phyloP scores from a whole-genome alignment of 2,113 vertebrate species.

The Cottus gobio region DNA sequence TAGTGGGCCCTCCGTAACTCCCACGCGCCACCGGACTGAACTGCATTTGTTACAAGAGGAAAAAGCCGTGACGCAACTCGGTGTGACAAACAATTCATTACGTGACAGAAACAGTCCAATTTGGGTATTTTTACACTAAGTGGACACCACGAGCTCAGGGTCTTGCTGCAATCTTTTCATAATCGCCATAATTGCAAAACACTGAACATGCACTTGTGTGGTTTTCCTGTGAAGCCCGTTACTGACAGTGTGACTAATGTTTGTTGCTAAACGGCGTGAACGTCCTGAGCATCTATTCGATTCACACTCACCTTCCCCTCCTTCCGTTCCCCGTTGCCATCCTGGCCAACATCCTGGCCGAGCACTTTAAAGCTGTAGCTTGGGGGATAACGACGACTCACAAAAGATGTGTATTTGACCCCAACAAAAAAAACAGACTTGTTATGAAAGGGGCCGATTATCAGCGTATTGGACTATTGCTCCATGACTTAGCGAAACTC shows the following conservation, averaged over 20 bases:
- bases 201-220: not conserved
- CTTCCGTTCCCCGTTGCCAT: not conserved
- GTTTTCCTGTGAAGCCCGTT: not conserved
- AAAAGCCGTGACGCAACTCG: not conserved
- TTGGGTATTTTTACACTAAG: not conserved
- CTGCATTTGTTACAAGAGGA: not conserved
- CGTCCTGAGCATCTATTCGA: conserved; percentile 36
- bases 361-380: not conserved
- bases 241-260: conserved; percentile 41
- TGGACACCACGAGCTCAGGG: not conserved
- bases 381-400: not conserved
- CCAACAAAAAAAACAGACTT: not conserved
- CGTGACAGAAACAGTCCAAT: not conserved
- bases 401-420: conserved; percentile 1
- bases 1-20: not conserved
- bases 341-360: not conserved
- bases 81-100: not conserved
- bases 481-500: conserved; percentile 36
- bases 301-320: not conserved
- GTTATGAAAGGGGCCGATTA: conserved; percentile 14
- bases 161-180: not conserved
- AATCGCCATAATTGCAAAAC: not conserved
- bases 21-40: not conserved
- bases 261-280: conserved; percentile 29
- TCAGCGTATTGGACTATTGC: not conserved